A percentile compares a stretch with the other conserved stretches of the same genome.
phyloP scores from a whole-genome alignment of 2,888 invertebrate genomes.

The Peribatodes rhomboidaria region DNA sequence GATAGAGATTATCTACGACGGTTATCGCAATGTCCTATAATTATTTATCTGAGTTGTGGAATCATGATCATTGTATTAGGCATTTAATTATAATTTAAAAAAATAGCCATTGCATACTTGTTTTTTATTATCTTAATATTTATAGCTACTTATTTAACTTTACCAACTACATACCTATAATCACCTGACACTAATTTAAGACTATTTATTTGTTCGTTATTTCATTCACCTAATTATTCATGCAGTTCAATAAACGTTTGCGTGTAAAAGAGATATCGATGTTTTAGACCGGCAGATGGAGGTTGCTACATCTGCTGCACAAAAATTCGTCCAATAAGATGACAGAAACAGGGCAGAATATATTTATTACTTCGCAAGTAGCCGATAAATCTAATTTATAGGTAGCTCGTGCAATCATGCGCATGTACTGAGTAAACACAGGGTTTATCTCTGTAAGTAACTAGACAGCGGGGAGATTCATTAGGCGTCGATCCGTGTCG shows the following conservation, averaged over 20 bases:
- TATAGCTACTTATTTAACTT: neutral
- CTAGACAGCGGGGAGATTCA: slow-evolving; percentile 84
- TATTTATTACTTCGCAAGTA: slow-evolving; percentile 53
- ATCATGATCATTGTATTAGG: neutral
- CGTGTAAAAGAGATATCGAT: neutral
- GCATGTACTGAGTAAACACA: slow-evolving; percentile 83
- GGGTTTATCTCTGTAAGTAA: slow-evolving; percentile 84
- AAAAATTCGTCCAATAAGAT: slow-evolving; percentile 27
- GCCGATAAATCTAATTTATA: slow-evolving; percentile 81
- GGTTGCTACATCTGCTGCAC: slow-evolving; percentile 21
- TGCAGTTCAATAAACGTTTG: neutral
- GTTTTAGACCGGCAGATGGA: slow-evolving; percentile 13
- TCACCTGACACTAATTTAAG: neutral
- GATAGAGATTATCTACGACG: no score
- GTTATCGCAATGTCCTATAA: neutral
- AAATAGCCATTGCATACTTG: no score
- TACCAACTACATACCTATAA: no score
- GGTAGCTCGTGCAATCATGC: slow-evolving; percentile 84
- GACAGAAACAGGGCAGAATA: slow-evolving; percentile 36
- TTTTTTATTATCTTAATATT: no score
- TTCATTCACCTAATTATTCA: neutral
- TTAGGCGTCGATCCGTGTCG: slow-evolving; percentile 84
- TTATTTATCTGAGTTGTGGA: neutral
- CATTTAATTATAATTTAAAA: neutral
- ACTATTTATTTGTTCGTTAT: neutral